Conservation (phyloP, 2,797 vertebrate species). For the Mormyrus hasselquistii region DNA sequence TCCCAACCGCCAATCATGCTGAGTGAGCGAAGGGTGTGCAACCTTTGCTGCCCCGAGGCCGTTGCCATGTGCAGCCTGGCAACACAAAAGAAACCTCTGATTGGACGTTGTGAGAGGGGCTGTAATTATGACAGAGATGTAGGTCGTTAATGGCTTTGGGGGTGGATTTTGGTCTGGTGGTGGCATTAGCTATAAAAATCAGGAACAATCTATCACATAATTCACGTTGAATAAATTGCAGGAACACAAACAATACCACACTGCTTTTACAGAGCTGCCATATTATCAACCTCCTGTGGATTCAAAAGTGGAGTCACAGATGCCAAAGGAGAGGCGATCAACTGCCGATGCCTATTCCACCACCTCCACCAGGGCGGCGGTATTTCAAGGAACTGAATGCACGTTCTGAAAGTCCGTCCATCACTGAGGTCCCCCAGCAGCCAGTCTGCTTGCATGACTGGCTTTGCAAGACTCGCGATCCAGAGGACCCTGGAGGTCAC, state of each 20-base stretch:
- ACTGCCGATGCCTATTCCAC: no score
- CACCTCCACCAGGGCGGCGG: neutral
- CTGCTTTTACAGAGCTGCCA: neutral
- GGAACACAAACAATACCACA: neutral
- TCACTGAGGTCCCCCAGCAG: neutral
- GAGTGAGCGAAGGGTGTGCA: neutral
- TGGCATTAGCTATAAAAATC: neutral
- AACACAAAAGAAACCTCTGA: neutral
- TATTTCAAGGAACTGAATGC: neutral
- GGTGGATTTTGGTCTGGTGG: neutral
- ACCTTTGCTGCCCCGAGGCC: neutral
- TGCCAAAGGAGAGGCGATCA: neutral
- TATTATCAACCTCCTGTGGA: neutral
- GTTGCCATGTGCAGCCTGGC: neutral
- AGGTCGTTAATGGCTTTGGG: neutral
- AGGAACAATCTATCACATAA: neutral
- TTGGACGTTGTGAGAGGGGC: neutral
- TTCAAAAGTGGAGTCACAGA: neutral
- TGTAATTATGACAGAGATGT: slow-evolving; percentile 5
- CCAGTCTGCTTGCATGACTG: neutral
- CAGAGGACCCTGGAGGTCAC: neutral
- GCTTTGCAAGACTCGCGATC: neutral
- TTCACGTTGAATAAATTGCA: neutral
- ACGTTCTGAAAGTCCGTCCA: neutral
- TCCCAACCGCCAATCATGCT: neutral